Evolutionary conservation across 2,888 invertebrate species (phyloP), one percentile per base, ranked within the genome.

Genomic region (Opisthograptis luteolata): DNA sequence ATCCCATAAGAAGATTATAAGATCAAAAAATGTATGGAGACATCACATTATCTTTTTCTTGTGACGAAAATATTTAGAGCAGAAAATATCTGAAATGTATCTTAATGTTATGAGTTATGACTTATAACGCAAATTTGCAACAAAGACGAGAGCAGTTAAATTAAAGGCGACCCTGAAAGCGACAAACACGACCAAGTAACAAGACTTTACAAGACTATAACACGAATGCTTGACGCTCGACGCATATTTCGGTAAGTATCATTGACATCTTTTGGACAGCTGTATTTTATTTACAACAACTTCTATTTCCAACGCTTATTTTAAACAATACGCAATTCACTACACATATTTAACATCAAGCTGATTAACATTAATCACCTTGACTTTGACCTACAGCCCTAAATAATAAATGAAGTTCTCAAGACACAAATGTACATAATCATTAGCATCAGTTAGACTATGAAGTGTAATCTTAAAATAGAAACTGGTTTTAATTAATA

Each of bases 381-480:
- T 57, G 61, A 54, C 59, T 54, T 59, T 62, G 61, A 57, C 55
- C 51, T 39, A 32, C 24, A 28, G n/a, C n/a, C 25, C 25, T 35
- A 40, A 48, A 42, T 28, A 55, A 50, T 50, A 54, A 55, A 48
- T 44, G 48, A 45, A 20, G 50, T 44, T 37, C 17, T 35, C 3
- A 32, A 37, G 10, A 20, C 25, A 43, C 43, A n/a, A n/a, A n/a
- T n/a, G n/a, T 31, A 30, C 12, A 13, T 28, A 27, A 30, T 41
- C 24, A 40, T 40, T 34, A 39, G 14, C 19, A 35, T 22, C 30
- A 19, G 19, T 27, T 27, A 19, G 24, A 39, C 27, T 10, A 7
- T 32, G n/a, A n/a, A n/a, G 28, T 35, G 36, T 19, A 43, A 45
- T 52, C 52, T 48, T 15, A 40, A 43, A 55, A 52, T 46, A 53